Base-by-base conservation (phyloP, 2,113 vertebrate genomes). In the Aegithalos caudatus region DNA sequence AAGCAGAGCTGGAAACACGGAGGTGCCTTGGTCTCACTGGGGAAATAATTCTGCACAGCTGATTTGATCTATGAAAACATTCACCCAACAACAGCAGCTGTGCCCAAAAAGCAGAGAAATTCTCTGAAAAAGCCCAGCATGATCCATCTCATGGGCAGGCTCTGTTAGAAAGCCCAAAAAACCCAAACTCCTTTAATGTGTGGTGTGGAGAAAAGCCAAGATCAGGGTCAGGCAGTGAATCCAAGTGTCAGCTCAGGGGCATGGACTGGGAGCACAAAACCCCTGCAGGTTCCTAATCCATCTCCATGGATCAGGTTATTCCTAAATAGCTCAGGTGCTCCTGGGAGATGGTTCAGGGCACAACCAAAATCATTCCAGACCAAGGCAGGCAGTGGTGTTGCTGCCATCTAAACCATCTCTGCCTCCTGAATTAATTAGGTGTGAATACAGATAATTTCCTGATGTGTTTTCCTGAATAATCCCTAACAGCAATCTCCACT, bases 81-180 rank as follows among this genome's bases (percentile, higher is more conserved):
- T 38, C 91, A 77, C 61, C 45, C 40, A 90, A 50, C 37, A 69
- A 56, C 58, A 87, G 56, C 54, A 69, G 79, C 64, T 80, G 56
- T 7, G 67, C 51, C 61, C 31, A 40, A n/a, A 92, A 61, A 83
- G 21, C 50, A 70, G 76, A 88, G 35, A 48, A 54, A 14, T 86
- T 58, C 33, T 45, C 74, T 37, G 24, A 6, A 65, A 53, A 10
- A 77, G 45, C 35, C 48, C 31, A 44, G 76, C 80, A 92, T 8
- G 5, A 0, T 27, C 5, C 5, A 2, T 4, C 38, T 45, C 18
- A 0, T 4, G n/a, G 38, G 27, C 25, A 56, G 57, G 19, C n/a
- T 73, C 51, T 51, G 37, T 11, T 23, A 27, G 19, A 56, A 25
- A 71, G 27, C n/a, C 66, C 48, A 50, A 8, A 47, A 61, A 54